phyloP scores from a whole-genome alignment of 1,140 invertebrate species.

The Carposina sasakii region DNA sequence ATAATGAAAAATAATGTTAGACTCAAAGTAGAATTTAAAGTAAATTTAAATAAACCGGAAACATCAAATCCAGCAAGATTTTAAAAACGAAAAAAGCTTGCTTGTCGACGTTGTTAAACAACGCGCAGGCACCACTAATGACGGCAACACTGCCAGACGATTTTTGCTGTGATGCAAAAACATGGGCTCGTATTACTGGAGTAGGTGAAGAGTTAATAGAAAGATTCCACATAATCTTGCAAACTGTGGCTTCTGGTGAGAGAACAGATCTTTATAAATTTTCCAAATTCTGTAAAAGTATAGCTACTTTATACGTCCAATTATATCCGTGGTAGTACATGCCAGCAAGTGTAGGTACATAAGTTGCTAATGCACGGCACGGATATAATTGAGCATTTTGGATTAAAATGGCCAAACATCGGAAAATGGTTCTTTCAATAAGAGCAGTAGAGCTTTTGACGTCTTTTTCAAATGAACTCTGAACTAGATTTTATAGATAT shows the following conservation, averaged over 20 bases:
- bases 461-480: background rate
- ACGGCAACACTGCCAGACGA: background rate
- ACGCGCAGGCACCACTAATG: background rate
- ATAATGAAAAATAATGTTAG: background rate
- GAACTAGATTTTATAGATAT: background rate
- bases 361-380: conserved; percentile 2
- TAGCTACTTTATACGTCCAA: background rate
- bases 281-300: background rate
- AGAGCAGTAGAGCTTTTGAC: background rate
- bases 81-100: background rate
- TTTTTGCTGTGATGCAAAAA: background rate
- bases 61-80: background rate
- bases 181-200: background rate
- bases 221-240: background rate
- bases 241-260: background rate
- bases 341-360: conserved; percentile 4
- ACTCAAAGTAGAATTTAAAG: background rate
- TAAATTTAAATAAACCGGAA: background rate
- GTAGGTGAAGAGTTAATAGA: background rate
- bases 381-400: conserved; percentile 1
- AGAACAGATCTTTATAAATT: background rate
- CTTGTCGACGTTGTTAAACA: background rate
- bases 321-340: conserved; percentile 6
- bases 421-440: background rate
- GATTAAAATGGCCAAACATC: background rate